Evolutionary conservation across 2,888 invertebrate species (phyloP), one percentile per base, ranked within the genome.

Genomic region (Agrilus biguttatus): DNA sequence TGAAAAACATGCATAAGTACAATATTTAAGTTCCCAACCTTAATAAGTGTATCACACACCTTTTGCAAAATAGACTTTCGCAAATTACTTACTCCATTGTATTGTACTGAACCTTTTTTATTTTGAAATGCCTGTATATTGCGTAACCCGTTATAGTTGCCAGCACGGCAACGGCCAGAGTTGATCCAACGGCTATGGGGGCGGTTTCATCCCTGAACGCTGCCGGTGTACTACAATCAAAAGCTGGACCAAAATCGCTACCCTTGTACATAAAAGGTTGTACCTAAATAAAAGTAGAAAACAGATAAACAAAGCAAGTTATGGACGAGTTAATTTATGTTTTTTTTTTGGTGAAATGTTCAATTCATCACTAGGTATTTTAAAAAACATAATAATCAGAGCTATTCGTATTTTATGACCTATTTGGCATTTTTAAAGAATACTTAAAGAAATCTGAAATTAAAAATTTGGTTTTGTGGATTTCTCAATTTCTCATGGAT

Each of bases 181-280:
- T 83, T 2, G 87, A 85, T 1, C 89, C 89, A 35, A 91, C 77
- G 35, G 88, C 77, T 8, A 89, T 73, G 0, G 88, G 87, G 0
- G 90, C 89, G 0, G 89, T 80, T 61, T 91, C 91, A 54, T 88
- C 86, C 10, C 86, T 73, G 49, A 68, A 71, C 32, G 68, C 68
- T 48, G 69, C 69, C 40, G 69, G 62, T 33, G 71, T 67, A 41
- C 70, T 72, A 57, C 85, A 85, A 47, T 78, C 76, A 68, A 80
- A 80, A 1, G 79, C 72, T 0, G 76, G 72, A 0, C 82, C 83
- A 58, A 84, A 72, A 60, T 77, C 64, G 61, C 80, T 79, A 37
- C 80, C 81, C 60, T 85, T 84, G 67, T 85, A 86, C 77, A 89
- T 89, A 66, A 90, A 91, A 19, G 90, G 86, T 59, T 91, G 90